Conservation (phyloP, 2,797 vertebrate genomes). For the Anomalospiza imberbis region DNA sequence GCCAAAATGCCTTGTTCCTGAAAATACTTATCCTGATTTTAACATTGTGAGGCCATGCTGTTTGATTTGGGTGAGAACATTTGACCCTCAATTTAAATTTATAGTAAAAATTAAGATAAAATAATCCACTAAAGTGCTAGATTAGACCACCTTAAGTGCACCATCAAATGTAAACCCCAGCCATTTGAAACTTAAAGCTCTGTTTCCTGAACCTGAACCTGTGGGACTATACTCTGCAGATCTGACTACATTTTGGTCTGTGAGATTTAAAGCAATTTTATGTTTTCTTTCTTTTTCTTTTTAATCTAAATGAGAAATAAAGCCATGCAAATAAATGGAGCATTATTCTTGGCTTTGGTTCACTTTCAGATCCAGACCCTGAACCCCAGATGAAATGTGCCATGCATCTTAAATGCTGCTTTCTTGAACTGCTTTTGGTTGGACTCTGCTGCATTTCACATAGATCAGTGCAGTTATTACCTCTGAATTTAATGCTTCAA, state of each 20-base stretch:
- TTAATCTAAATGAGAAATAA: slow-evolving; percentile 26
- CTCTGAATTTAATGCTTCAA: background rate
- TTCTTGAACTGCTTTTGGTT: background rate
- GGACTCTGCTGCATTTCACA: background rate
- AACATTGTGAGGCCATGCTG: background rate
- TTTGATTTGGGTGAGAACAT: background rate
- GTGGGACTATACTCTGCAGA: background rate
- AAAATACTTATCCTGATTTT: background rate
- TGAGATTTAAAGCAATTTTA: background rate
- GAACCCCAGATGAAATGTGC: background rate
- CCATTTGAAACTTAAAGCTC: background rate
- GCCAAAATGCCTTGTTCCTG: background rate
- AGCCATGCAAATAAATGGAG: slow-evolving; percentile 5
- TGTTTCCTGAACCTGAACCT: background rate
- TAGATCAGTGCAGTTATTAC: background rate
- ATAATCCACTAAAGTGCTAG: background rate
- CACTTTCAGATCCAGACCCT: background rate
- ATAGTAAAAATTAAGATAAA: background rate
- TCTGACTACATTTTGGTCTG: background rate
- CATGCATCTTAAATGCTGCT: background rate
- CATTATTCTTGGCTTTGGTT: slow-evolving; percentile 17
- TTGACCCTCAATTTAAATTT: background rate
- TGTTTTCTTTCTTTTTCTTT: slow-evolving; percentile 8
- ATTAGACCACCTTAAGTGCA: background rate
- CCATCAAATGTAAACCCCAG: background rate